These are phyloP conservation scores for Siphlonurus alternatus DNA, from an alignment of 2,888 invertebrate species.

Conservation along the genomic window DNA sequence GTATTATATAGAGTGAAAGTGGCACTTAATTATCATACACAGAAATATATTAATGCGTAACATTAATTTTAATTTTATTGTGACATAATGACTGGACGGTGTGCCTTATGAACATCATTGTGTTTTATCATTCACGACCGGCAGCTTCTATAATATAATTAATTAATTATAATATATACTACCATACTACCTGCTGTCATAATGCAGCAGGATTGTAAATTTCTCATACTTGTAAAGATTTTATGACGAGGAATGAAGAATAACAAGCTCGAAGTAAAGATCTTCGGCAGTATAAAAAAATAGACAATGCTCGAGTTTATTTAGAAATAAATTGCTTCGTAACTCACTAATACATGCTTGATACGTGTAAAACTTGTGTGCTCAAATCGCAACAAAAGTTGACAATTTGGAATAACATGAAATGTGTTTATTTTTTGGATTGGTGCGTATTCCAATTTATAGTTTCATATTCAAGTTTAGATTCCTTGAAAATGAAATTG, in stretches of 20 bases:
- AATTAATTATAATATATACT: no score
- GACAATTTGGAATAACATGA: conserved; percentile 14
- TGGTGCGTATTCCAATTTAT: conserved; percentile 11
- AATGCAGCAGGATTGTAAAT: no score
- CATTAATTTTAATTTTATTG: no score
- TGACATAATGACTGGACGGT: no score
- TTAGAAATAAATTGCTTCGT: conserved; percentile 6
- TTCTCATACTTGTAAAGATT: no score
- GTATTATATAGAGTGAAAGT: no score
- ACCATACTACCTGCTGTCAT: no score
- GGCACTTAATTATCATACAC: no score
- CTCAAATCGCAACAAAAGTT: conserved; percentile 10
- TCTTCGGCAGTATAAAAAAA: not conserved
- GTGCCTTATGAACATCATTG: no score
- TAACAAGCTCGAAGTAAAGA: not conserved
- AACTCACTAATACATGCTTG: conserved; percentile 9
- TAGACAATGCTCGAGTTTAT: not conserved
- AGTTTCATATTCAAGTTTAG: conserved; percentile 9
- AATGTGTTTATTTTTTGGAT: conserved; percentile 15
- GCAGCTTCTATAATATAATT: no score
- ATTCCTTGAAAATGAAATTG: conserved; percentile 1
- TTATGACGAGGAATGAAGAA: not conserved
- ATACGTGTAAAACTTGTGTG: conserved; percentile 9
- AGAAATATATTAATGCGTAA: no score
- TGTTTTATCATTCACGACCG: no score